Conservation (phyloP, 1,140 invertebrate species). For the Nasonia giraulti region DNA sequence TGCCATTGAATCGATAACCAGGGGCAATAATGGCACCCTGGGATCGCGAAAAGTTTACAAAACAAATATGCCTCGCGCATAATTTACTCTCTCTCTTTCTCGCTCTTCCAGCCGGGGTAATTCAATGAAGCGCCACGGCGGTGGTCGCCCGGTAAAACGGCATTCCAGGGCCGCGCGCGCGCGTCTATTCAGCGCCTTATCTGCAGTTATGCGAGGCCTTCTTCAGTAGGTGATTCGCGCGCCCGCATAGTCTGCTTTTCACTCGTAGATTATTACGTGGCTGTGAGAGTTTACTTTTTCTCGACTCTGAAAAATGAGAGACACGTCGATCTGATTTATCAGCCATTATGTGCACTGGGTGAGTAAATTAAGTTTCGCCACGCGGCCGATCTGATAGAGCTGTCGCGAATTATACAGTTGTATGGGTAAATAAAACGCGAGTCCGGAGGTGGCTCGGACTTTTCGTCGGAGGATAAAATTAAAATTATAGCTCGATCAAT, state of each 20-base stretch:
- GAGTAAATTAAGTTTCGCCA: slow-evolving; percentile 15
- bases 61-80: slow-evolving; percentile 30
- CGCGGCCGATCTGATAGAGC: background rate
- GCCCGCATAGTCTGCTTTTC: background rate
- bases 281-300: background rate
- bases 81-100: slow-evolving; percentile 25
- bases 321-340: background rate
- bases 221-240: slow-evolving; percentile 64
- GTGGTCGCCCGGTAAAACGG: slow-evolving; percentile 56
- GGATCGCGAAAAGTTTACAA: slow-evolving; percentile 40
- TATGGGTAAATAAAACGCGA: background rate
- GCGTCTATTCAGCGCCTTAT: slow-evolving; percentile 66
- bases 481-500: background rate
- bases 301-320: background rate
- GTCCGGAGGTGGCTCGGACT: background rate
- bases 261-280: background rate
- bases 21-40: slow-evolving; percentile 10
- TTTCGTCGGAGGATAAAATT: background rate
- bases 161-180: slow-evolving; percentile 55
- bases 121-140: slow-evolving; percentile 56
- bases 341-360: background rate
- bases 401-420: background rate
- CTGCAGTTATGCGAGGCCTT: slow-evolving; percentile 65
- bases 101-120: slow-evolving; percentile 46
- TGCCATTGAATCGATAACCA: slow-evolving; percentile 39